Conservation (phyloP, 2,888 invertebrate species). For the Scaptomyza cyrtandrae region DNA sequence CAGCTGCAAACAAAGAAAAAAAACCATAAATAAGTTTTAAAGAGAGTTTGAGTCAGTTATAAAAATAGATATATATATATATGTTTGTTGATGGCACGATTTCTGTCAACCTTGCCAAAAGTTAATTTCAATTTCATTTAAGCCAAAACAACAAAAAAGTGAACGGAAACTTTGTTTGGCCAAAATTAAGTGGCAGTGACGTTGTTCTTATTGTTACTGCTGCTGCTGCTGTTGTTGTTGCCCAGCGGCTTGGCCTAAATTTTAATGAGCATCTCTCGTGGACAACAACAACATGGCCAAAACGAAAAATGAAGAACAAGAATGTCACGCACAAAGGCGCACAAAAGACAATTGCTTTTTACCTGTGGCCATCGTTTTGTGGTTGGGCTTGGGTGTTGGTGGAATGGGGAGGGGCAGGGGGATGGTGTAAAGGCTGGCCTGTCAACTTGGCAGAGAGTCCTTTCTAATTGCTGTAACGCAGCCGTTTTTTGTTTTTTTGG, state of each 20-base stretch:
- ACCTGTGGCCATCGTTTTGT: slow-evolving; percentile 70
- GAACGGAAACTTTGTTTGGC: slow-evolving; percentile 42
- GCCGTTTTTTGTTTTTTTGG: slow-evolving; percentile 32
- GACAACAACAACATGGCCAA: slow-evolving; percentile 14
- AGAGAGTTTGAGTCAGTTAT: slow-evolving; percentile 11
- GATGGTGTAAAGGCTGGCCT: neutral
- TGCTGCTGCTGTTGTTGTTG: slow-evolving; percentile 19
- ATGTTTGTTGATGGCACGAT: slow-evolving; percentile 56
- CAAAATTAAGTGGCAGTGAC: slow-evolving; percentile 64
- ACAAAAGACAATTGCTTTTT: slow-evolving; percentile 76
- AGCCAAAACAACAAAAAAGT: slow-evolving; percentile 42
- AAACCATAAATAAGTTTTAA: neutral
- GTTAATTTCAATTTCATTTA: slow-evolving; percentile 77
- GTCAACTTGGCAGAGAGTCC: slow-evolving; percentile 3
- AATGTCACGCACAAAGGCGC: slow-evolving; percentile 61
- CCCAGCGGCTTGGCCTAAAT: slow-evolving; percentile 73
- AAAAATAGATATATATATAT: slow-evolving; percentile 3
- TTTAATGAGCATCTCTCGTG: slow-evolving; percentile 73
- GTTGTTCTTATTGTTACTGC: slow-evolving; percentile 2
- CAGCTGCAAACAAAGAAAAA: slow-evolving; percentile 48
- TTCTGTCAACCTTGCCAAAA: slow-evolving; percentile 53
- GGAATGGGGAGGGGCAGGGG: too few relatives aligned
- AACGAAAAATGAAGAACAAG: neutral
- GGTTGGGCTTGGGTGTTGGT: too few relatives aligned
- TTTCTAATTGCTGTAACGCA: slow-evolving; percentile 52